A percentile compares a stretch with the other conserved stretches of the same genome.
Evolutionary conservation across 2,113 vertebrate genomes (phyloP).

Genomic region (Eulemur rufifrons): DNA sequence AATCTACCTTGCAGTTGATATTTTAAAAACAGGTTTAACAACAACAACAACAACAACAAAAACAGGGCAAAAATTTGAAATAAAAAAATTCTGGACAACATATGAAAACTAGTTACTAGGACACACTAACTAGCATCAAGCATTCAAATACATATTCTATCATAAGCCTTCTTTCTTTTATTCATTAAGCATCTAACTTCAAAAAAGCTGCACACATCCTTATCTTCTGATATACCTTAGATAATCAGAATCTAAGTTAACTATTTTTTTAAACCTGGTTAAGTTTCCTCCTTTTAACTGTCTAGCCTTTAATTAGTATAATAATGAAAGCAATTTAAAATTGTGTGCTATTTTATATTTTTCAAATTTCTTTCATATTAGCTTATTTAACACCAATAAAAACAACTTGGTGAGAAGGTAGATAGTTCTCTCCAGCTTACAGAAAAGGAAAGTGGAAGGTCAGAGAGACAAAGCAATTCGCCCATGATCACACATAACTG

Average conservation of each 20-base stretch:
- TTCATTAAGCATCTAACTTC: slow-evolving; percentile 9
- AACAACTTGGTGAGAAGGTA: not conserved
- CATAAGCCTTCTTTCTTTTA: not conserved
- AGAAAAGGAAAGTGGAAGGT: not conserved
- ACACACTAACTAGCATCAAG: slow-evolving; percentile 22
- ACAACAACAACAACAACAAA: not conserved
- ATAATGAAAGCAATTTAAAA: slow-evolving; percentile 46
- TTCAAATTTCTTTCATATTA: not conserved
- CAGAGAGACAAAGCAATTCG: not conserved
- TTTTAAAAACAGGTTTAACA: not conserved
- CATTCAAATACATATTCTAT: not conserved
- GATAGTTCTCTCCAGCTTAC: not conserved
- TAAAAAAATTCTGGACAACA: slow-evolving; percentile 7
- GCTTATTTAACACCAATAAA: slow-evolving; percentile 24
- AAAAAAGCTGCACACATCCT: not conserved
- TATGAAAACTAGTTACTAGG: not conserved
- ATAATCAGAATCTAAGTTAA: slow-evolving; percentile 5
- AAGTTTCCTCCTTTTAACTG: not conserved
- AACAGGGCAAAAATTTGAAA: not conserved
- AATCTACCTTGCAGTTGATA: not conserved
- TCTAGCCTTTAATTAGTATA: not conserved
- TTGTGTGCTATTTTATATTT: not conserved
- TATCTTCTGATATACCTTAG: not conserved
- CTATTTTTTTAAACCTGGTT: not conserved
- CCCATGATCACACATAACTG: not conserved